A percentile compares a stretch with the other conserved stretches of the same genome.
phyloP scores from a whole-genome alignment of 2,888 invertebrate genomes.

The Acholoe squamosa region DNA sequence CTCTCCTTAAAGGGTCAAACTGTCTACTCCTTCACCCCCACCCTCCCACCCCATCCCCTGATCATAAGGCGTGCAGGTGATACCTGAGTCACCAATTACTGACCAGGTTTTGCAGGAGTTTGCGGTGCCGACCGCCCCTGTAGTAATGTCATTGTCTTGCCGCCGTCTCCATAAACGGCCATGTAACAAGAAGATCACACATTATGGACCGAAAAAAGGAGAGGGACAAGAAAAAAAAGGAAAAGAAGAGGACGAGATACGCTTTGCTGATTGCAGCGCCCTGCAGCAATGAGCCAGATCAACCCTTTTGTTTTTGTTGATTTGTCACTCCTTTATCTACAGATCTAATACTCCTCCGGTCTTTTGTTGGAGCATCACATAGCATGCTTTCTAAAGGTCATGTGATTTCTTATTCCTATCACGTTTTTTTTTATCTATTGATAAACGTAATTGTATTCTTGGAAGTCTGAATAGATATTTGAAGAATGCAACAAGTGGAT shows the following conservation, averaged over 20 bases:
- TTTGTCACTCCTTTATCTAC: neutral
- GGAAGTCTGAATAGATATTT: too few species aligned
- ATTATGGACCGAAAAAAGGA: neutral
- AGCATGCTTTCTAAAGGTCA: too few species aligned
- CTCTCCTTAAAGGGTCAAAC: too few species aligned
- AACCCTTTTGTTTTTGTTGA: neutral
- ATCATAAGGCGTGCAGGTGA: neutral
- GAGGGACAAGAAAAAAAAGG: neutral
- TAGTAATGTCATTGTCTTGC: constrained; percentile 10
- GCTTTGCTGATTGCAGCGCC: too few species aligned
- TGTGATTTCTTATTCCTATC: too few species aligned
- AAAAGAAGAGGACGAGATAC: neutral
- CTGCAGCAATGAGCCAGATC: neutral
- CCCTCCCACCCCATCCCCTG: neutral
- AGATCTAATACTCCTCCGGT: neutral
- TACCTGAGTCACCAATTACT: neutral
- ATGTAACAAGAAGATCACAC: neutral
- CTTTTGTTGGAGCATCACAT: too few species aligned
- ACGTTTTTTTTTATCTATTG: too few species aligned
- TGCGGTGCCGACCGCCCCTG: neutral
- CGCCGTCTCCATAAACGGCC: neutral
- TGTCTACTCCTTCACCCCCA: neutral
- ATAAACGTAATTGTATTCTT: too few species aligned
- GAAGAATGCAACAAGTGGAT: too few species aligned
- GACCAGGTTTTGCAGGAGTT: neutral